A percentile compares a stretch with the other conserved stretches of the same genome.
Evolutionary conservation across 2,888 invertebrate genomes (phyloP).

Genomic region (Eledona agricola): DNA sequence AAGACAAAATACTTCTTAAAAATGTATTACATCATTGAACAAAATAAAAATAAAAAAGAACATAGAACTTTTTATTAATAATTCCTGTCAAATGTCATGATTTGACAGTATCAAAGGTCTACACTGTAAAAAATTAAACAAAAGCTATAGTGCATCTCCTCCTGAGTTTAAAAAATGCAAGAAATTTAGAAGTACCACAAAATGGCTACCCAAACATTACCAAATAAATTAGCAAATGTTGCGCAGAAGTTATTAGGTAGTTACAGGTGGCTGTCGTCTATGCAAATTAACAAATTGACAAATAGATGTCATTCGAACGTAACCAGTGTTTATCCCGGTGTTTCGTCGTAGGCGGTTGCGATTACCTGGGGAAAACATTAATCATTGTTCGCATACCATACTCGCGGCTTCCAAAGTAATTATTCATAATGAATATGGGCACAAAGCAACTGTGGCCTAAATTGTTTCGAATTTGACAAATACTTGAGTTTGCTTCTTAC

Average conservation of each 20-base stretch:
- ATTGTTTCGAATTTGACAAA: slow-evolving; percentile 35
- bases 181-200: too few relatives aligned
- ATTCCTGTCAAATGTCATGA: too few relatives aligned
- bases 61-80: too few relatives aligned
- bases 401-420: slow-evolving; percentile 35
- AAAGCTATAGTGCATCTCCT: too few relatives aligned
- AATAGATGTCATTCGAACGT: slow-evolving; percentile 42
- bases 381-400: slow-evolving; percentile 41
- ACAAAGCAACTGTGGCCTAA: slow-evolving; percentile 27
- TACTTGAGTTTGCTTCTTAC: slow-evolving; percentile 32
- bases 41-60: too few relatives aligned
- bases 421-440: slow-evolving; percentile 35
- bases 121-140: too few relatives aligned
- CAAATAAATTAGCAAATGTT: too few relatives aligned
- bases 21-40: too few relatives aligned
- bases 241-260: not conserved
- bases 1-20: too few relatives aligned
- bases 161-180: too few relatives aligned
- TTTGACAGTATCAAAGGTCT: too few relatives aligned
- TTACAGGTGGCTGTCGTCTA: slow-evolving; percentile 17
- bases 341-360: slow-evolving; percentile 39
- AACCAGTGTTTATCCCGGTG: slow-evolving; percentile 32
- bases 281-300: slow-evolving; percentile 40
- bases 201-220: too few relatives aligned
- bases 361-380: slow-evolving; percentile 43